phyloP scores from a whole-genome alignment of 2,888 invertebrate species.

The Yponomeuta malinellus region DNA sequence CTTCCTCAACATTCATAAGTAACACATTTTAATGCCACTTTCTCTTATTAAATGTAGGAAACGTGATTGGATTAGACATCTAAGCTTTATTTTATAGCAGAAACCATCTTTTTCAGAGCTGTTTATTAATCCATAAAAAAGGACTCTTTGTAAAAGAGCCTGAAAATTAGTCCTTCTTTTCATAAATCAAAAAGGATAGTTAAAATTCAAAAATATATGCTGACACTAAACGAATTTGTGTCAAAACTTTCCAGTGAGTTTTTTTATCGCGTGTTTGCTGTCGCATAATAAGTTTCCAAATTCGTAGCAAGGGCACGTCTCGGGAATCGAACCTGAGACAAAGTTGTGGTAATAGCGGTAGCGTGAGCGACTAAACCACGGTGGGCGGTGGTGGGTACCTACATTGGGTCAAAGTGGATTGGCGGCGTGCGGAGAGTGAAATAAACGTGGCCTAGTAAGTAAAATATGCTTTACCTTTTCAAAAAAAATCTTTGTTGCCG shows the following conservation, averaged over 20 bases:
- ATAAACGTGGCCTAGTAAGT: not conserved
- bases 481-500: too few species aligned
- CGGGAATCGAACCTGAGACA: constrained; percentile 44
- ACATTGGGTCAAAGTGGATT: constrained; percentile 25
- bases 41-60: too few species aligned
- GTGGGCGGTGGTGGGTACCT: constrained; percentile 23
- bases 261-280: constrained; percentile 49
- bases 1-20: too few species aligned
- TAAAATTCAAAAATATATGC: not conserved
- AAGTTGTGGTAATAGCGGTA: constrained; percentile 40
- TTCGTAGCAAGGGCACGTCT: constrained; percentile 47
- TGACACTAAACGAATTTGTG: not conserved
- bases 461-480: not conserved
- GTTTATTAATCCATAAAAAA: too few species aligned
- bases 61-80: too few species aligned
- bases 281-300: constrained; percentile 54
- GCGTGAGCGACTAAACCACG: constrained; percentile 40
- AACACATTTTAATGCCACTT: too few species aligned
- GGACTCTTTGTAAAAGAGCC: too few species aligned
- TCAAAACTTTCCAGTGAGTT: constrained; percentile 5
- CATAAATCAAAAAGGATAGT: not conserved
- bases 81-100: too few species aligned
- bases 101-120: too few species aligned
- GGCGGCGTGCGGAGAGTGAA: constrained; percentile 15
- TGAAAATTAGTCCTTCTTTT: too few species aligned